Evolutionary conservation across 2,797 vertebrate species (phyloP), one percentile per base, ranked within the genome.

Genomic region (Tenualosa ilisha): DNA sequence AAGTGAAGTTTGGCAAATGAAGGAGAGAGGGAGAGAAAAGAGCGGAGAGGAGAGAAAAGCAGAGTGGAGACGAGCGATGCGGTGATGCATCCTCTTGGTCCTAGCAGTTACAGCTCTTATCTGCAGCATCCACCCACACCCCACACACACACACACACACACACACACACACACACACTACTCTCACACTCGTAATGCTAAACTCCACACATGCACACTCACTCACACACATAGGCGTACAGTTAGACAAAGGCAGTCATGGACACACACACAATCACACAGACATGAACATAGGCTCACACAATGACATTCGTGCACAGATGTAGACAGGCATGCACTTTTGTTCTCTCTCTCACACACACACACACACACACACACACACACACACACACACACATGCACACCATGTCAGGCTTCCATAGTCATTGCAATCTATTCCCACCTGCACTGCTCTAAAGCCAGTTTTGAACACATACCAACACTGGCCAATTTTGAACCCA

Each of bases 101-200:
- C 72, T 79, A 43, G 40, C 72, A 79, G 72, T 40, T 79, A 46
- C 72, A 79, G 37, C 72, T 79, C 72, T 79, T 46, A 79, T 79
- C 72, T 46, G 72, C 72, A 79, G 72, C 72, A 46, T 79, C 72
- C 72, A 79, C 72, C 72, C 72, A 79, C 72, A 72, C 65, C 54
- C 31, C 63, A 68, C 63, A 61, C 24, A 11, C 63, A 26, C 63
- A 26, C 63, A 2, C 63, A 12, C 24, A 40, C 68, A 17, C 68
- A 65, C 24, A 37, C 65, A 5, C 65, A 37, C 65, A 26, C 65
- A 17, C 31, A 15, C 65, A 37, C 65, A 31, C 65, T 13, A 31
- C 26, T 6, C 31, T 9, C 65, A 37, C 65, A 68, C 65, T 3
- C 63, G 31, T 31, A 31, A 31, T 31, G 31, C 63, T 12, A 6